Evolutionary conservation across 2,797 vertebrate genomes (phyloP).

Genomic region (Rhinatrema bivittatum): DNA sequence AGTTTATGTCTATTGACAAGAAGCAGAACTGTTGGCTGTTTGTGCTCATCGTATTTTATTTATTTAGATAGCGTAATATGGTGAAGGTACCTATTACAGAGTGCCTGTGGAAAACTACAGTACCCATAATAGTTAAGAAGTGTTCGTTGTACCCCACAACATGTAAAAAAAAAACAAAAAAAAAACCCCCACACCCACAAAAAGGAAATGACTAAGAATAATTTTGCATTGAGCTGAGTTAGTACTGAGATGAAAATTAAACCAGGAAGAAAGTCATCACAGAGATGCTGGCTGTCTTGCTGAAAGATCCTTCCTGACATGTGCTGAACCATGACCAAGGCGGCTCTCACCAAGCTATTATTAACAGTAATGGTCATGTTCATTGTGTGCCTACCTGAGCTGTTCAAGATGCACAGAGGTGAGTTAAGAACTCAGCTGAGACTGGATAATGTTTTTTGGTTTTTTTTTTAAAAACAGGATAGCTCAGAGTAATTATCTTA

Average conservation of each 20-base stretch:
- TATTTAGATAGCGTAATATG: conserved; percentile 11
- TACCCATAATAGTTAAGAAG: conserved; percentile 15
- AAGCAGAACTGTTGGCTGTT: too few species aligned
- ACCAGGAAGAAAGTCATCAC: conserved; percentile 39
- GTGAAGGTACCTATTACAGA: conserved; percentile 2
- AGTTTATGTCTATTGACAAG: too few species aligned
- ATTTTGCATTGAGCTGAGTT: conserved; percentile 15
- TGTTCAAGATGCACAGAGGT: conserved; percentile 71
- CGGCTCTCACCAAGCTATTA: conserved; percentile 60
- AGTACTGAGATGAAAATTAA: conserved; percentile 16
- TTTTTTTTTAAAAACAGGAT: conserved; percentile 7
- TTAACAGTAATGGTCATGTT: conserved; percentile 62
- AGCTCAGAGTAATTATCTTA: too few species aligned
- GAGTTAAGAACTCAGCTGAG: conserved; percentile 32
- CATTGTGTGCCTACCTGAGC: conserved; percentile 80
- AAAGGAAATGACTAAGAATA: conserved; percentile 45
- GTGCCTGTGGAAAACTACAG: conserved; percentile 14
- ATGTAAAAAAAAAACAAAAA: conserved; percentile 1
- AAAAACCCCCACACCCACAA: conserved; percentile 1
- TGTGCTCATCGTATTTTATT: too few species aligned
- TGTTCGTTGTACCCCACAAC: conserved; percentile 3
- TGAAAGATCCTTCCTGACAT: too few species aligned
- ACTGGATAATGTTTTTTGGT: conserved; percentile 3
- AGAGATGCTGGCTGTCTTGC: neutral
- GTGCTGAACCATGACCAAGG: conserved; percentile 58